These are phyloP conservation scores for Odocoileus virginianus DNA, from an alignment of 2,113 vertebrate species.

Conservation along the genomic window DNA sequence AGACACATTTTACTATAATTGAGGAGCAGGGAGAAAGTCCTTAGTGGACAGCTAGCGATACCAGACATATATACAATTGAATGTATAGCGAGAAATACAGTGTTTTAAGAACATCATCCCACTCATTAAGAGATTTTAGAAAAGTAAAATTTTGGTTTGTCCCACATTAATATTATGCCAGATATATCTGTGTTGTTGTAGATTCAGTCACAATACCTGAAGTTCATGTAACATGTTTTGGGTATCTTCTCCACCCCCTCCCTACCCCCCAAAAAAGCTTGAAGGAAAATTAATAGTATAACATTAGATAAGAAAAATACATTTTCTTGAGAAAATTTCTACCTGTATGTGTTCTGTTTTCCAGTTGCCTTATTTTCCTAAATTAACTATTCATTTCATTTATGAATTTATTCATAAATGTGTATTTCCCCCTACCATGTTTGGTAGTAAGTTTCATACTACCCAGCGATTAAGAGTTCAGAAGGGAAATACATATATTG, in stretches of 20 bases:
- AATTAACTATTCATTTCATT: conserved; percentile 63
- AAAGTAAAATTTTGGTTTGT: conserved; percentile 48
- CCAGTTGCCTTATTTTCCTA: conserved; percentile 35
- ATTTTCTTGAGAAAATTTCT: not conserved
- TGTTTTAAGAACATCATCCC: not conserved
- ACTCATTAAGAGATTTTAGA: conserved; percentile 44
- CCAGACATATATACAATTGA: not conserved
- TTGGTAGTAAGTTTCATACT: not conserved
- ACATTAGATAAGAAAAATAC: not conserved
- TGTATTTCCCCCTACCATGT: not conserved
- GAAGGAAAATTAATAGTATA: conserved; percentile 28
- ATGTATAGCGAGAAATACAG: conserved; percentile 22
- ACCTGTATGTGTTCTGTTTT: conserved; percentile 51
- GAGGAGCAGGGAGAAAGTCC: not conserved
- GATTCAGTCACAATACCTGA: not conserved
- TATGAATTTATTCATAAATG: not conserved
- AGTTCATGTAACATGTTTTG: not conserved
- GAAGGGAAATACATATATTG: not conserved
- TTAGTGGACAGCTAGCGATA: not conserved
- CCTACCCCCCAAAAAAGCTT: not conserved
- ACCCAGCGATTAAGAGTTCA: not conserved
- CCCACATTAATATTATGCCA: not conserved
- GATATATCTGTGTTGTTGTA: not conserved
- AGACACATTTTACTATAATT: not conserved
- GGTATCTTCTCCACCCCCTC: not conserved